A percentile compares a stretch with the other conserved stretches of the same genome.
Evolutionary conservation across 2,113 vertebrate genomes (phyloP).

Genomic region (Poeciliopsis retropinna): DNA sequence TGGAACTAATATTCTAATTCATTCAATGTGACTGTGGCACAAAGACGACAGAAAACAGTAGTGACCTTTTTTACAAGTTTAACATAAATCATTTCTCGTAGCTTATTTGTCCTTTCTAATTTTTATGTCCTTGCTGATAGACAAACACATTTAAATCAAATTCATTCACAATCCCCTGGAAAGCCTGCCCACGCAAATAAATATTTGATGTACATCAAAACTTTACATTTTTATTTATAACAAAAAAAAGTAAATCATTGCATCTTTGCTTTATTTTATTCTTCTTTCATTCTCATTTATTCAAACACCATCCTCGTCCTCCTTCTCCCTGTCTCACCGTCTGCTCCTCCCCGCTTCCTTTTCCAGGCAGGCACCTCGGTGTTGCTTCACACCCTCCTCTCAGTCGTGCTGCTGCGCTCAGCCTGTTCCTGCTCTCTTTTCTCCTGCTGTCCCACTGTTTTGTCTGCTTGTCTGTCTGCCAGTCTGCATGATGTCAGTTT

Average conservation of each 20-base stretch:
- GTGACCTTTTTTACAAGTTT: not conserved
- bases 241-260: not conserved
- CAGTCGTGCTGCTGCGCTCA: conserved; percentile 22
- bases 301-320: conserved; percentile 5
- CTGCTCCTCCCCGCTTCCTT: conserved; percentile 7
- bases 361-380: conserved; percentile 9
- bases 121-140: conserved; percentile 19
- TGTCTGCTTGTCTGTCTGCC: conserved; percentile 55
- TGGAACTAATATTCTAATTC: too few relatives aligned
- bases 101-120: conserved; percentile 1
- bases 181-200: conserved; percentile 3
- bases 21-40: too few relatives aligned
- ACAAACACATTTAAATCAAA: conserved; percentile 42
- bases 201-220: not conserved
- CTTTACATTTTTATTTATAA: not conserved
- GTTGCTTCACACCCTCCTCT: conserved; percentile 26
- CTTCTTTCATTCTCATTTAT: not conserved
- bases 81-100: too few relatives aligned
- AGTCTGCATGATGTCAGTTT: conserved; percentile 58
- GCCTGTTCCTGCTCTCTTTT: conserved; percentile 31
- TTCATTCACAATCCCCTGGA: conserved; percentile 38
- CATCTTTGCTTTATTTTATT: conserved; percentile 5
- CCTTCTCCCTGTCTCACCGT: conserved; percentile 12
- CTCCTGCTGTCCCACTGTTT: conserved; percentile 30
- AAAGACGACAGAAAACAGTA: not conserved